These are phyloP conservation scores for Galago senegalensis DNA, from an alignment of 2,797 vertebrate genomes.

Conservation along the genomic window DNA sequence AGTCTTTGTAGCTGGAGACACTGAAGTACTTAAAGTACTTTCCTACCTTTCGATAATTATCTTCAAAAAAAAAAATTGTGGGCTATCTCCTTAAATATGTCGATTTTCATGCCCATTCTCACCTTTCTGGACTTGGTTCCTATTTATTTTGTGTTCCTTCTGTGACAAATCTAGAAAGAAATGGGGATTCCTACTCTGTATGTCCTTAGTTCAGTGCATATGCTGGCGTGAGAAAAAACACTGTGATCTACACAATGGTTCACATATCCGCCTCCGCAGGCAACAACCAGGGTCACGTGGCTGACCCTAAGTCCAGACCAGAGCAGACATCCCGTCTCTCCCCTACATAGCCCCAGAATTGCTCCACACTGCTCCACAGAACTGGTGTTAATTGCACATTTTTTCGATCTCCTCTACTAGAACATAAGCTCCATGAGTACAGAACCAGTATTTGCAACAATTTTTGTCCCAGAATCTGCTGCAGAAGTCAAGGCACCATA, in stretches of 20 bases:
- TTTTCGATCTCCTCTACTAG: not conserved
- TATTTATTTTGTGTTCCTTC: not conserved
- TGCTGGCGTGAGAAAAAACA: not conserved
- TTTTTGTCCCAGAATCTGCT: not conserved
- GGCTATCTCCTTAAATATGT: not conserved
- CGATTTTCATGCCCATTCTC: not conserved
- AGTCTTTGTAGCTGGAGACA: not conserved
- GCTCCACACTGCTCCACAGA: not conserved
- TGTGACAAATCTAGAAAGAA: not conserved
- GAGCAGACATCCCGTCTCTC: not conserved
- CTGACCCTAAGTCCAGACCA: not conserved
- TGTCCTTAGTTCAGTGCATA: not conserved
- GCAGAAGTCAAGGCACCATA: slow-evolving; percentile 7
- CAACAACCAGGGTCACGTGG: not conserved
- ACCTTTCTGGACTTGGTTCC: slow-evolving; percentile 3
- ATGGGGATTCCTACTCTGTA: not conserved
- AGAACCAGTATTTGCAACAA: not conserved
- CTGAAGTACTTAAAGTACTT: not conserved
- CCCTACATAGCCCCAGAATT: not conserved
- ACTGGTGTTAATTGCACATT: not conserved
- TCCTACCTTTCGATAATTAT: not conserved
- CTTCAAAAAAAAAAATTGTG: not conserved
- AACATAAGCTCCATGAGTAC: not conserved
- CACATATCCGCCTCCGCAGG: not conserved
- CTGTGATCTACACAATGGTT: not conserved